A percentile compares a stretch with the other conserved stretches of the same genome.
These are phyloP conservation scores for Helicoverpa armigera DNA, from an alignment of 1,140 invertebrate species.

Conservation along the genomic window DNA sequence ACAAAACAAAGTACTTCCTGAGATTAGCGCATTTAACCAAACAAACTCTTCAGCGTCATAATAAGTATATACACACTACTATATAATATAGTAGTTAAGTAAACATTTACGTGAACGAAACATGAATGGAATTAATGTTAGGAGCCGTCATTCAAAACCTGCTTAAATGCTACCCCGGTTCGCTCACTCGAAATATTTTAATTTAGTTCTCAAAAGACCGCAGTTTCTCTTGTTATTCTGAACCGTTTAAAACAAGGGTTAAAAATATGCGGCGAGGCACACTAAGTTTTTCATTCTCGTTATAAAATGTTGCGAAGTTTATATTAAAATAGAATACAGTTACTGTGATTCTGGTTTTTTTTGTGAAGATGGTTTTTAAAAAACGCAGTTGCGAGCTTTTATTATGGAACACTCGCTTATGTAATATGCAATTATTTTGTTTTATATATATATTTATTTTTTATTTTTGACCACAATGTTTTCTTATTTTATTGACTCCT, in stretches of 20 bases:
- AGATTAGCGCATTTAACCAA: too few species aligned
- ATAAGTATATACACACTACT: too few species aligned
- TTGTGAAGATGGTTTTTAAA: too few species aligned
- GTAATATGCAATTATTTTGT: too few species aligned
- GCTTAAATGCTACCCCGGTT: neutral
- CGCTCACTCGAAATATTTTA: conserved; percentile 16
- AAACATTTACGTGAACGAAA: neutral
- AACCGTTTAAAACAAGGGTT: neutral
- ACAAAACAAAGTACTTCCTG: too few species aligned
- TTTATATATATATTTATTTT: too few species aligned
- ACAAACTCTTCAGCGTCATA: too few species aligned
- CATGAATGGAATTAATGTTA: neutral
- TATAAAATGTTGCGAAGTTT: neutral
- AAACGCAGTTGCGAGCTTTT: neutral
- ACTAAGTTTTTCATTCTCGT: neutral
- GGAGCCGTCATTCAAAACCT: neutral
- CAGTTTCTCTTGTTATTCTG: neutral
- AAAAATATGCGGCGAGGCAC: neutral
- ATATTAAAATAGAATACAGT: neutral
- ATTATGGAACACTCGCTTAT: neutral
- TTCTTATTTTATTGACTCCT: too few species aligned
- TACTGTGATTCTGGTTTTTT: too few species aligned
- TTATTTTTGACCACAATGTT: too few species aligned
- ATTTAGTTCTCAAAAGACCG: neutral
- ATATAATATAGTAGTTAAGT: too few species aligned